Percentiles rank a stretch among this genome's conserved stretches.
Evolutionary conservation across 1,140 invertebrate genomes (phyloP).

Genomic region (Nasonia giraulti): DNA sequence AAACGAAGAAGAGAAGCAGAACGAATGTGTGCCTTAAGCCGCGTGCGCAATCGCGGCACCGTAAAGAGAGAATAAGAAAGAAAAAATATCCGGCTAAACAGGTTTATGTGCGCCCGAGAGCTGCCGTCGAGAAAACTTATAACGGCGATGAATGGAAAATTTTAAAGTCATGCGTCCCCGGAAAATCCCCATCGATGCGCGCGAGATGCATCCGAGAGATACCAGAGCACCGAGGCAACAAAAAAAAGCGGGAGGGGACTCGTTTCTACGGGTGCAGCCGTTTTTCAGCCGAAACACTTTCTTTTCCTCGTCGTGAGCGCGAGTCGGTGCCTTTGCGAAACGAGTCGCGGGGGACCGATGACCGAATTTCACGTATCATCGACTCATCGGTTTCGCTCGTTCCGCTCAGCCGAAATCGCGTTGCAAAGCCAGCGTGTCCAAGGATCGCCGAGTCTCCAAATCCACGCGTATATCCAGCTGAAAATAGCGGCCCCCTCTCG

Average conservation of each 20-base stretch:
- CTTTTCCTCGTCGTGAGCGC: neutral
- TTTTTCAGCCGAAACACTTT: neutral
- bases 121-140: constrained; percentile 5
- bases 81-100: constrained; percentile 16
- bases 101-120: constrained; percentile 11
- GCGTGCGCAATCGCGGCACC: constrained; percentile 2
- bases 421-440: neutral
- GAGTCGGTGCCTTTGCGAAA: constrained; percentile 7
- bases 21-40: neutral
- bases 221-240: too few relatives aligned
- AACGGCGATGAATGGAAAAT: constrained; percentile 32
- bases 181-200: constrained; percentile 21
- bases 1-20: neutral
- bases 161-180: constrained; percentile 14
- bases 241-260: neutral
- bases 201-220: neutral
- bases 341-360: neutral
- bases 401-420: neutral
- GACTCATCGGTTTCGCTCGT: neutral
- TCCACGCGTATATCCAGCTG: too few relatives aligned
- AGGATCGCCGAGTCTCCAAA: neutral
- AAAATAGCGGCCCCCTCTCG: too few relatives aligned
- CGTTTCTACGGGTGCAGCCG: neutral
- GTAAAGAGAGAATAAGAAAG: constrained; percentile 18
- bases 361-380: neutral